Base-by-base conservation (phyloP, 2,888 invertebrate species). In the Troides oblongomaculatus region DNA sequence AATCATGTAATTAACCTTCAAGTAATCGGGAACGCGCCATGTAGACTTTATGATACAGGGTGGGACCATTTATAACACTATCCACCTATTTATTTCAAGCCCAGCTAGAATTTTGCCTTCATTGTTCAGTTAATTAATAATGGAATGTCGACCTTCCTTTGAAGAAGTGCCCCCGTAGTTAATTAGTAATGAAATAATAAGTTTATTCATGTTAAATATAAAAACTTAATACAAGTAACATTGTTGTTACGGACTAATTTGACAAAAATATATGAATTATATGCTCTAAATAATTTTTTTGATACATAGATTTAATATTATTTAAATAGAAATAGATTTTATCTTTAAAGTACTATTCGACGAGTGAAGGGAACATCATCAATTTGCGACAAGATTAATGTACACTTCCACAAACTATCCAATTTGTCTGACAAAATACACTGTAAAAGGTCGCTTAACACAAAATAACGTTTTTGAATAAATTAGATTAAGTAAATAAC, bases 311-410 rank as follows among this genome's bases (percentile, higher is more conserved):
- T 39, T 39, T 36, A 36, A 36, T 36, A 36, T 36, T 7, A 1
- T 10, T 39, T 39, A 39, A 39, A 39, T 7, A 39, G 7, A 39
- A 39, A 39, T 39, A 39, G 39, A 39, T 39, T 39, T 39, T 39
- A 39, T 7, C 7, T 39, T 39, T 39, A 39, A 39, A 39, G 39
- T 8, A 39, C 39, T 39, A 7, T 39, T 39, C 39, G 39, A 39
- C 25, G 58, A 43, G 68, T 21, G 53, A 69, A 53, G n/a, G 60
- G 64, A 60, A 64, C 60, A 64, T 60, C 68, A 69, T 69, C 60
- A 69, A 69, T 69, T 69, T 69, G 50, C 60, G 53, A 53, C 53
- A 53, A 69, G 64, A 69, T 68, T 68, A 68, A 68, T 69, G 68
- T 59, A 64, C 43, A 60, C 56, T 68, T 60, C 53, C 59, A 68